phyloP scores from a whole-genome alignment of 1,140 invertebrate species.

The Pristionchus pacificus region DNA sequence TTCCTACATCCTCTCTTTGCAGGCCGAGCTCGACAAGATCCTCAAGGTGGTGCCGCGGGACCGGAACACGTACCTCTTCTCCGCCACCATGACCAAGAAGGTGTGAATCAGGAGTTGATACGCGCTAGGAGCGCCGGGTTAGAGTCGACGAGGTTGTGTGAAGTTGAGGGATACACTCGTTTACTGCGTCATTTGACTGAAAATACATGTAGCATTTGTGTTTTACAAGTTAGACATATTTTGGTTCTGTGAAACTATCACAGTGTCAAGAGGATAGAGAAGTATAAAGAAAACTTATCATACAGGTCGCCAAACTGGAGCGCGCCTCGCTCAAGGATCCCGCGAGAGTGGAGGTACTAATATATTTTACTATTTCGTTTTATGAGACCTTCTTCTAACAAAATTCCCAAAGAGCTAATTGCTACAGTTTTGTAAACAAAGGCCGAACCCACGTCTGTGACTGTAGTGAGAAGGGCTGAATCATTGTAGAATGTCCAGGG shows the following conservation, averaged over 20 bases:
- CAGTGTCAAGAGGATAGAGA: no score
- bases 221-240: neutral
- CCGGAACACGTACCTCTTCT: slow-evolving; percentile 82
- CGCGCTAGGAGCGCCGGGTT: no score
- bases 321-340: slow-evolving; percentile 83
- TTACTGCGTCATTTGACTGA: slow-evolving; percentile 14
- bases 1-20: neutral
- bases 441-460: no score
- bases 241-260: no score
- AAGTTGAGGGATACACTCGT: no score
- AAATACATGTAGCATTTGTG: neutral
- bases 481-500: neutral
- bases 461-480: neutral
- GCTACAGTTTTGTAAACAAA: no score
- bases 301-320: slow-evolving; percentile 77
- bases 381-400: no score
- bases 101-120: no score
- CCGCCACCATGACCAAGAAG: slow-evolving; percentile 97
- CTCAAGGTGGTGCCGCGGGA: slow-evolving; percentile 83
- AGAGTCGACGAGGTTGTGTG: no score
- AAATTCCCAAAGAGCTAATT: no score
- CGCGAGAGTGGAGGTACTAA: slow-evolving; percentile 82
- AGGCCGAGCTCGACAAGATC: slow-evolving; percentile 87
- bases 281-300: neutral
- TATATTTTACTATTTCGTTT: no score